phyloP scores from a whole-genome alignment of 2,113 vertebrate genomes.

The Pygoscelis adeliae region DNA sequence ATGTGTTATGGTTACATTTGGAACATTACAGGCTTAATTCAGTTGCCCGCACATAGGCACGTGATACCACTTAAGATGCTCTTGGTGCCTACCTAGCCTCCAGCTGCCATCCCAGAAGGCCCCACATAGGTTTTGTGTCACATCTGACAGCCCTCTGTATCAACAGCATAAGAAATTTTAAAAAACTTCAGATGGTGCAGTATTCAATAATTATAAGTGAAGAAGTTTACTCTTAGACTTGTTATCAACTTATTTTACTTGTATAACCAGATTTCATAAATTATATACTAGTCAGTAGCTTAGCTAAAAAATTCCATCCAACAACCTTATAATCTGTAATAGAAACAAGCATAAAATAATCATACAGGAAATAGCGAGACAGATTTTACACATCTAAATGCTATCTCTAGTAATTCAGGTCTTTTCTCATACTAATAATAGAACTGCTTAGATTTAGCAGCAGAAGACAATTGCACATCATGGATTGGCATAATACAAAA shows the following conservation, averaged over 20 bases:
- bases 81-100: not conserved
- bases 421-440: not conserved
- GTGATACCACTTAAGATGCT: not conserved
- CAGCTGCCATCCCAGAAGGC: not conserved
- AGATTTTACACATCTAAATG: slow-evolving; percentile 17
- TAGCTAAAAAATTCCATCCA: not conserved
- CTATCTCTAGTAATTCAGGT: not conserved
- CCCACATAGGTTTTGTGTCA: not conserved
- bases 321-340: not conserved
- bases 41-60: rapidly evolving
- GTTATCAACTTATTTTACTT: not conserved
- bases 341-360: slow-evolving; percentile 13
- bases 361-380: not conserved
- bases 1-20: not conserved
- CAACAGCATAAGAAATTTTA: not conserved
- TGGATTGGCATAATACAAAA: not conserved
- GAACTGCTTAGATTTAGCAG: slow-evolving; percentile 14
- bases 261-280: not conserved
- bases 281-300: not conserved
- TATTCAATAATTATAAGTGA: not conserved
- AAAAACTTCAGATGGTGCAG: not conserved
- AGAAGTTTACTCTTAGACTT: not conserved
- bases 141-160: not conserved
- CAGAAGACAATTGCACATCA: slow-evolving; percentile 30
- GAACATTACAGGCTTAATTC: not conserved